phyloP scores from a whole-genome alignment of 2,113 vertebrate species.

The Tenebrosternarchus preto region DNA sequence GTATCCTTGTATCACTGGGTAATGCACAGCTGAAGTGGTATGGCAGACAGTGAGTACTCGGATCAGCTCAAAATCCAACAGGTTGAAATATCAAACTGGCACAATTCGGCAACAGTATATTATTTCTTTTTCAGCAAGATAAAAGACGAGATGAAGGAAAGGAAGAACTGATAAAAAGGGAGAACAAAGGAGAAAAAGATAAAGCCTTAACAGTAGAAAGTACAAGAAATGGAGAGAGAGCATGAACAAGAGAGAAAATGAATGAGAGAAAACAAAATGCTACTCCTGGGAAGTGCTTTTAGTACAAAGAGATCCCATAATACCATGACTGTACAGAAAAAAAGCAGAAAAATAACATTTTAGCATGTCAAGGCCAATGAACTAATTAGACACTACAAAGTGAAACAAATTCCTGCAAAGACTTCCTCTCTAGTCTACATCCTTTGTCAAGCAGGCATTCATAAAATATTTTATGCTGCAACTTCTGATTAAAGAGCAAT shows the following conservation, averaged over 20 bases:
- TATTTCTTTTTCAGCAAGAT: neutral
- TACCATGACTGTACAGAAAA: constrained; percentile 46
- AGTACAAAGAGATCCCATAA: constrained; percentile 56
- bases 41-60: neutral
- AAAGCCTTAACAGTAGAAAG: neutral
- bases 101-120: constrained; percentile 15
- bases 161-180: neutral
- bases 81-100: constrained; percentile 20
- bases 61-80: constrained; percentile 15
- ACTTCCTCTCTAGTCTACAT: constrained; percentile 48
- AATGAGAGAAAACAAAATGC: neutral
- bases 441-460: constrained; percentile 34
- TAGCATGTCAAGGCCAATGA: constrained; percentile 52
- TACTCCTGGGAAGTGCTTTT: constrained; percentile 1
- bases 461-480: constrained; percentile 28
- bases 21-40: constrained; percentile 19
- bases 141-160: neutral
- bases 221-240: neutral
- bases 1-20: constrained; percentile 14
- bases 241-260: neutral
- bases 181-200: neutral
- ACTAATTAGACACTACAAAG: constrained; percentile 44
- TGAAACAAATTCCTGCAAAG: constrained; percentile 43
- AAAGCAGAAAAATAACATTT: constrained; percentile 35
- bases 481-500: constrained; percentile 24